Evolutionary conservation across 2,797 vertebrate species (phyloP).

Genomic region (Poeciliopsis infans): DNA sequence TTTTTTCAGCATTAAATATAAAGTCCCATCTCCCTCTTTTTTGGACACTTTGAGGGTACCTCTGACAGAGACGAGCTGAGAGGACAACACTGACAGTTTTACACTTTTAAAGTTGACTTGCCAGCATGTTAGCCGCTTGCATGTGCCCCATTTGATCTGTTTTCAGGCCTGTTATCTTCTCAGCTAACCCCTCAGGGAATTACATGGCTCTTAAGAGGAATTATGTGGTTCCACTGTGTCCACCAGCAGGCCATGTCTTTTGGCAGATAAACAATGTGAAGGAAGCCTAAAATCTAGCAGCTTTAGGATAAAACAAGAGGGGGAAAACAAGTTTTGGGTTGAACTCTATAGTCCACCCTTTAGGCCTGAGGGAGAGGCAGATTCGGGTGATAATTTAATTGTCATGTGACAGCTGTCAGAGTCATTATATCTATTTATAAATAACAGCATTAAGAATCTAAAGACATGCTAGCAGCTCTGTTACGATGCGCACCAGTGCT

Average conservation of each 20-base stretch:
- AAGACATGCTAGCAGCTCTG: constrained; percentile 14
- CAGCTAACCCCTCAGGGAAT: not conserved
- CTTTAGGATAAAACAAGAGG: not conserved
- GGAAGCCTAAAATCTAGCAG: not conserved
- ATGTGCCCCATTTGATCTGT: constrained; percentile 3
- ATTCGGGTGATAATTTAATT: constrained; percentile 5
- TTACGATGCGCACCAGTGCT: not conserved
- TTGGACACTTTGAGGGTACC: not conserved
- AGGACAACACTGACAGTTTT: constrained; percentile 11
- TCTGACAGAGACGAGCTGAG: constrained; percentile 1
- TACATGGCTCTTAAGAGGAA: not conserved
- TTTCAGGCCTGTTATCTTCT: constrained; percentile 10
- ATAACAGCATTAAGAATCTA: constrained; percentile 25
- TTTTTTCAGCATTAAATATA: constrained; percentile 1
- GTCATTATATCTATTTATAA: constrained; percentile 20
- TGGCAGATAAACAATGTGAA: not conserved
- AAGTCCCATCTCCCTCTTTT: constrained; percentile 10
- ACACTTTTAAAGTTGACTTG: constrained; percentile 8
- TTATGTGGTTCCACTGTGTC: constrained; percentile 7
- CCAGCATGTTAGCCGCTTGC: not conserved
- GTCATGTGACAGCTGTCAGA: constrained; percentile 28
- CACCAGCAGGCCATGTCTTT: not conserved
- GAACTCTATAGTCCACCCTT: constrained; percentile 6
- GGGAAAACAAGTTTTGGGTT: not conserved
- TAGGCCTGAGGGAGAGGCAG: not conserved